These are phyloP conservation scores for Hecatera dysodea DNA, from an alignment of 2,888 invertebrate genomes.

Conservation along the genomic window DNA sequence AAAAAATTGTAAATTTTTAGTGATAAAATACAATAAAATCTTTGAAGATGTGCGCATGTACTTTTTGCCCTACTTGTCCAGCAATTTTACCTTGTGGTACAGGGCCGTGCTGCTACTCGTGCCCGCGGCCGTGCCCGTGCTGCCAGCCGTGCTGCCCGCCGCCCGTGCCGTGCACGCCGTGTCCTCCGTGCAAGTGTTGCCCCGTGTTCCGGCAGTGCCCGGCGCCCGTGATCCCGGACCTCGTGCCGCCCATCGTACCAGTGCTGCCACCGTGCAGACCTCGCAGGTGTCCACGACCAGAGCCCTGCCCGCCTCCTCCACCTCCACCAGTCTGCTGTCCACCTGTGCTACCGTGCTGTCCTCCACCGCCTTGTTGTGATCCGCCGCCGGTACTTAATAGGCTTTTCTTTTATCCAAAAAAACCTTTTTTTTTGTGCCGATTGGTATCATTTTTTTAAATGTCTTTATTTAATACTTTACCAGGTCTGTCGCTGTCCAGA, in stretches of 20 bases:
- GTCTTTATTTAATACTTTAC: slow-evolving; percentile 12
- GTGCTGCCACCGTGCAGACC: slow-evolving; percentile 82
- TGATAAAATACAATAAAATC: slow-evolving; percentile 41
- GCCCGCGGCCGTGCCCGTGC: slow-evolving; percentile 81
- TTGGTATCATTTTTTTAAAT: no score
- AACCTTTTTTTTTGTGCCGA: no score
- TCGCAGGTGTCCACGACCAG: slow-evolving; percentile 78
- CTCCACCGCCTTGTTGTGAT: slow-evolving; percentile 84
- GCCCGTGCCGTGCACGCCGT: slow-evolving; percentile 84
- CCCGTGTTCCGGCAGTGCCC: slow-evolving; percentile 83
- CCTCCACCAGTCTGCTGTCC: slow-evolving; percentile 83
- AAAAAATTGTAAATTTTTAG: slow-evolving; percentile 64
- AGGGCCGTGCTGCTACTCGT: slow-evolving; percentile 77
- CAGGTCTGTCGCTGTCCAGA: slow-evolving; percentile 85
- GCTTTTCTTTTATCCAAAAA: no score
- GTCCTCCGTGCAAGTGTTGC: slow-evolving; percentile 83
- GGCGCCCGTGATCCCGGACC: slow-evolving; percentile 82
- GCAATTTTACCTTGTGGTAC: slow-evolving; percentile 84
- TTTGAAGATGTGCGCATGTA: slow-evolving; percentile 76
- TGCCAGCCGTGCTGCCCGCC: slow-evolving; percentile 85
- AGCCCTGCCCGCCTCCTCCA: slow-evolving; percentile 78
- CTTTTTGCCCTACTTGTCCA: slow-evolving; percentile 84
- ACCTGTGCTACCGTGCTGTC: slow-evolving; percentile 86
- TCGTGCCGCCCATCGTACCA: slow-evolving; percentile 85
- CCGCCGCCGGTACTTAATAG: slow-evolving; percentile 84